Conservation (phyloP, 2,888 invertebrate species). For the Acanthoscelides obtectus region DNA sequence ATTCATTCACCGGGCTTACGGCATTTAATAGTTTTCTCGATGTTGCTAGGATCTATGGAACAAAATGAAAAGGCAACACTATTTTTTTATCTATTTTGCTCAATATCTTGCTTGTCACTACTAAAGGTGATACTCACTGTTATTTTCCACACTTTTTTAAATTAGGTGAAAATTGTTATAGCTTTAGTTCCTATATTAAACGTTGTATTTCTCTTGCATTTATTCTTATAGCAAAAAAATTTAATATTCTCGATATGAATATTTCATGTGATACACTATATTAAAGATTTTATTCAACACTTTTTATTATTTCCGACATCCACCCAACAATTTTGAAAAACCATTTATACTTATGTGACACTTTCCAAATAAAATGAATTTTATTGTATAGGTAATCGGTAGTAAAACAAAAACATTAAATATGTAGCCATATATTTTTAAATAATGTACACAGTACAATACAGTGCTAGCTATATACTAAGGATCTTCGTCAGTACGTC, state of each 20-base stretch:
- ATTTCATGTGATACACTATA: too few relatives aligned
- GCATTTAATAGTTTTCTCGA: too few relatives aligned
- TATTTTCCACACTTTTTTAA: background rate
- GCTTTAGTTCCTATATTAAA: background rate
- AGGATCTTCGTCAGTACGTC: conserved; percentile 41
- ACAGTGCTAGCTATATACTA: conserved; percentile 44
- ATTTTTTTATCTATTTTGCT: background rate
- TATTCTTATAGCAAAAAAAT: background rate
- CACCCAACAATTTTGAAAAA: too few relatives aligned
- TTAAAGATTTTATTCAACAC: too few relatives aligned
- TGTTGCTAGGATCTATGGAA: too few relatives aligned
- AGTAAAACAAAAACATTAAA: conserved; percentile 5
- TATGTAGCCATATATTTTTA: conserved; percentile 44
- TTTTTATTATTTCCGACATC: too few relatives aligned
- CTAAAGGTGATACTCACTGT: background rate
- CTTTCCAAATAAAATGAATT: too few relatives aligned
- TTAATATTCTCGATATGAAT: too few relatives aligned
- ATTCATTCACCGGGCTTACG: too few relatives aligned
- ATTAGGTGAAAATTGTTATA: background rate
- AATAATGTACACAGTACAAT: conserved; percentile 48
- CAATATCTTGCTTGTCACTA: background rate
- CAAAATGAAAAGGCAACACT: too few relatives aligned
- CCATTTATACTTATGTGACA: too few relatives aligned
- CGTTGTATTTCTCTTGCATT: background rate
- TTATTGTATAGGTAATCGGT: too few relatives aligned